phyloP scores from a whole-genome alignment of 2,113 vertebrate genomes.

The Oncorhynchus gorbuscha region DNA sequence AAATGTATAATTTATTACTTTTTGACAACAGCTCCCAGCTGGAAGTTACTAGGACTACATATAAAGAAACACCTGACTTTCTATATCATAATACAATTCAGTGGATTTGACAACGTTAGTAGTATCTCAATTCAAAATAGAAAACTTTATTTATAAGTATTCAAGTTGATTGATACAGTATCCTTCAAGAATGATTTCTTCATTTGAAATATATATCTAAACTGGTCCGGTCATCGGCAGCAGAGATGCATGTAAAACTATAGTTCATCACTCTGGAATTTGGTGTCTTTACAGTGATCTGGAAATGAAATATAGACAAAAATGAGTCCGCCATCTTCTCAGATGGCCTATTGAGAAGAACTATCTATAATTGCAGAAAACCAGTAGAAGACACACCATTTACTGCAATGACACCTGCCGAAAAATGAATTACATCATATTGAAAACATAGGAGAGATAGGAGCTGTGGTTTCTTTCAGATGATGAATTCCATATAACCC shows the following conservation, averaged over 20 bases:
- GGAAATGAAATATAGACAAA: conserved; percentile 27
- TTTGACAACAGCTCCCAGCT: background rate
- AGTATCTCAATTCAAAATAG: background rate
- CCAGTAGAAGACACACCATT: background rate
- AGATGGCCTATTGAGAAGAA: background rate
- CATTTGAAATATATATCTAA: background rate
- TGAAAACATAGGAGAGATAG: no score
- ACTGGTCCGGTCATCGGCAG: conserved; percentile 16
- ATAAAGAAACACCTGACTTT: background rate
- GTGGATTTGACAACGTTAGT: background rate
- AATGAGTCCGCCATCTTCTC: background rate
- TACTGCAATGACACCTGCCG: background rate
- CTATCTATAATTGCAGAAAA: background rate
- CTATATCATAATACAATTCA: background rate
- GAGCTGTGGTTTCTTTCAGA: no score
- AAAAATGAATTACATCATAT: no score
- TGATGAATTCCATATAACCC: no score
- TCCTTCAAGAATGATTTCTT: background rate
- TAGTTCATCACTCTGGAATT: conserved; percentile 50
- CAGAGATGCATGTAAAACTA: conserved; percentile 29
- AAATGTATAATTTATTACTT: no score
- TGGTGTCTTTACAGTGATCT: conserved; percentile 62
- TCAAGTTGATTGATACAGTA: conserved; percentile 7
- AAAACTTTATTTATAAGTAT: conserved; percentile 7
- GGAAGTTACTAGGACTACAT: background rate